Percentiles rank a stretch among this genome's conserved stretches.
Evolutionary conservation across 2,113 vertebrate genomes (phyloP).

Genomic region (Mirza zaza): DNA sequence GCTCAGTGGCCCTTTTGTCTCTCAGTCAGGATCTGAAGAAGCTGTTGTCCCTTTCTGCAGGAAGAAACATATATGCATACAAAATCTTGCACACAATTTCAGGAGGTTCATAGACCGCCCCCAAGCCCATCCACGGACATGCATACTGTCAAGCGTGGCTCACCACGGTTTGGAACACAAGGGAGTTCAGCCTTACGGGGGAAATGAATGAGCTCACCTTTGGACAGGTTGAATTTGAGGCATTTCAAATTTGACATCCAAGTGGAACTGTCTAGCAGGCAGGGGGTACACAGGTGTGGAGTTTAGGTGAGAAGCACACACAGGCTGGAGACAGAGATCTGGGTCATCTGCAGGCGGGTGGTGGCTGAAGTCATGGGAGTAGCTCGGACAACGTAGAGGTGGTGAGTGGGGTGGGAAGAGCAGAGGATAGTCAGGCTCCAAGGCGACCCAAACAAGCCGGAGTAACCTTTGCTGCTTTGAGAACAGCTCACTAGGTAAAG

Average conservation of each 20-base stretch:
- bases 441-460: rapidly evolving
- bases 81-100: not conserved
- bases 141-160: no score
- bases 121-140: not conserved
- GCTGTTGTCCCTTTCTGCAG: not conserved
- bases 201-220: not conserved
- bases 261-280: not conserved
- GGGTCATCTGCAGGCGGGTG: not conserved
- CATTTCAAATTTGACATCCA: not conserved
- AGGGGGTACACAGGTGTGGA: not conserved
- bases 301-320: no score
- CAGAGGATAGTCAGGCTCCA: rapidly evolving
- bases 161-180: no score
- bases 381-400: not conserved
- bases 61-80: not conserved
- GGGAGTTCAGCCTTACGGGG: not conserved
- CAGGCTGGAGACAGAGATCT: not conserved
- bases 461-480: not conserved
- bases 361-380: not conserved
- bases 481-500: not conserved
- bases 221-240: not conserved
- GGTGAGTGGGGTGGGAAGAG: rapidly evolving
- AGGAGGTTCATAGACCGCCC: not conserved
- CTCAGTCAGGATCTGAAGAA: not conserved
- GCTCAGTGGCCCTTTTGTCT: not conserved